phyloP scores from a whole-genome alignment of 2,113 vertebrate species.

The Eclectus roratus region DNA sequence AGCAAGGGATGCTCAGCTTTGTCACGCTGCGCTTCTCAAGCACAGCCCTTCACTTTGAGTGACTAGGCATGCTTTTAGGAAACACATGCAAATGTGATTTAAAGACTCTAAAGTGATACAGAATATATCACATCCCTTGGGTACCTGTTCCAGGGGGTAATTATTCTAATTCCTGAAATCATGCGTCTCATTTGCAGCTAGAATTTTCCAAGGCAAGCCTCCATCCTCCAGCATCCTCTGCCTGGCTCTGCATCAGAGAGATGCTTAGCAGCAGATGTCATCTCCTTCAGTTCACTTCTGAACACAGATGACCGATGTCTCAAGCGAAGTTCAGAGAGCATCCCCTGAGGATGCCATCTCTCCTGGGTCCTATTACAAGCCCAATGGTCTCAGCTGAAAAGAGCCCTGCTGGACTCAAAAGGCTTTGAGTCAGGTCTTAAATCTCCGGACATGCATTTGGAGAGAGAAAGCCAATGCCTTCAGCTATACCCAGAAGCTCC shows the following conservation, averaged over 20 bases:
- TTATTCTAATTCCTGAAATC: slow-evolving; percentile 66
- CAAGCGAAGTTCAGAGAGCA: not conserved
- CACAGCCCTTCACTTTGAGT: not conserved
- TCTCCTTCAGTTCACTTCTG: not conserved
- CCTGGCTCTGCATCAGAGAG: not conserved
- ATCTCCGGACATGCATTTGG: not conserved
- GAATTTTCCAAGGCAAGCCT: slow-evolving; percentile 52
- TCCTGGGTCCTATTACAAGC: not conserved
- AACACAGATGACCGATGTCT: not conserved
- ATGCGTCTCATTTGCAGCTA: slow-evolving; percentile 50
- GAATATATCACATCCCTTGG: slow-evolving; percentile 56
- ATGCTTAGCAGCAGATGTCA: not conserved
- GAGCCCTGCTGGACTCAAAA: not conserved
- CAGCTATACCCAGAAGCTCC: not conserved
- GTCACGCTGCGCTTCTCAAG: not conserved
- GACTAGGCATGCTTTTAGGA: not conserved
- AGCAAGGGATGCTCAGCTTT: not conserved
- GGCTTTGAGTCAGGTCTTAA: not conserved
- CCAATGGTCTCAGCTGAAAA: not conserved
- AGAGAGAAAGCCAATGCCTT: not conserved
- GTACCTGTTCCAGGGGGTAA: slow-evolving; percentile 56
- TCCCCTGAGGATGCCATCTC: not conserved
- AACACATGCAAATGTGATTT: slow-evolving; percentile 64
- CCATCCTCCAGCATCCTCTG: not conserved
- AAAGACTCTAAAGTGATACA: slow-evolving; percentile 58